Evolutionary conservation across 2,888 invertebrate species (phyloP).

Genomic region (Spatulosminthurus flaviceps): DNA sequence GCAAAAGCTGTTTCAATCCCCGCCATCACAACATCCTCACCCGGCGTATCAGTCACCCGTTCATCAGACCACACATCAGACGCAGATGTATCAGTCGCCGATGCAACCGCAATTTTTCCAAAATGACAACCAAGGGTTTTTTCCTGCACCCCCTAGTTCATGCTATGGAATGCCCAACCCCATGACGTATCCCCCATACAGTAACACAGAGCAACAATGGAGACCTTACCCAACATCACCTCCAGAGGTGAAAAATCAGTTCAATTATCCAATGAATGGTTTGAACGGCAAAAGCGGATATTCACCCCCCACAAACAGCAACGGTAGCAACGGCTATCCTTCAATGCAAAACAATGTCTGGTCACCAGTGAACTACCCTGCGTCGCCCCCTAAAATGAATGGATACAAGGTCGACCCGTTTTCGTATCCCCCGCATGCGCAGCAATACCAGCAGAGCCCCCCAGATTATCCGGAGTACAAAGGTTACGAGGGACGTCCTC

Average conservation of each 20-base stretch:
- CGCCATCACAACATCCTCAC: no score
- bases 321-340: not conserved
- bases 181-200: no score
- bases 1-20: no score
- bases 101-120: not conserved
- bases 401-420: not conserved
- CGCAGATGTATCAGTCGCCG: no score
- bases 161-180: not conserved
- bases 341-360: constrained; percentile 26
- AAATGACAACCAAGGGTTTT: not conserved
- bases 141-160: not conserved
- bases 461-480: not conserved
- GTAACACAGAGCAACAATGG: not conserved
- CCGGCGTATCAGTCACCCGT: no score
- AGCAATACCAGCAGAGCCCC: not conserved
- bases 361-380: constrained; percentile 20
- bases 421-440: not conserved
- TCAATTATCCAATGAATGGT: not conserved
- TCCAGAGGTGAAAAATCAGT: not conserved
- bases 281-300: not conserved
- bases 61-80: no score
- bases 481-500: not conserved
- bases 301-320: not conserved
- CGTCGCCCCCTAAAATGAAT: not conserved
- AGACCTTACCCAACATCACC: constrained; percentile 4